Percentiles rank a stretch among this genome's conserved stretches.
phyloP scores from a whole-genome alignment of 1,140 invertebrate genomes.

The Nasonia vitripennis region DNA sequence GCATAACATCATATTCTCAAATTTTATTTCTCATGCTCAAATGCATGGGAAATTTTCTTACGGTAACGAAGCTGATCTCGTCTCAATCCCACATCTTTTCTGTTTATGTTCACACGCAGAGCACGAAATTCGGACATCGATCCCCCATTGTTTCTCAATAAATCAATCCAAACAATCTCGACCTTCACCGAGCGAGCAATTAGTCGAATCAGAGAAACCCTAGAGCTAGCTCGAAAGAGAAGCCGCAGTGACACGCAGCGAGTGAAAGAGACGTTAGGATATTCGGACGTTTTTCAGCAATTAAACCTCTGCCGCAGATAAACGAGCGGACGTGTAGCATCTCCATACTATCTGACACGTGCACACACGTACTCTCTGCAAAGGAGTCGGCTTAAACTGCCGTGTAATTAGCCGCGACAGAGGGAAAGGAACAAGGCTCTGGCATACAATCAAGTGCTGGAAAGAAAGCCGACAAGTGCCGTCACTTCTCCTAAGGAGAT shows the following conservation, averaged over 20 bases:
- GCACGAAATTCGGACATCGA: no score
- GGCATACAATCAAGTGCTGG: constrained; percentile 42
- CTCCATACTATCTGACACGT: neutral
- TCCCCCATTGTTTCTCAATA: no score
- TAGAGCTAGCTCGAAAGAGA: constrained; percentile 12
- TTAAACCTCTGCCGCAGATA: constrained; percentile 23
- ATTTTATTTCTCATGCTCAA: no score
- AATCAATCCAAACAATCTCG: neutral
- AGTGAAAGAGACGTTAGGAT: constrained; percentile 32
- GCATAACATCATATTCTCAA: no score
- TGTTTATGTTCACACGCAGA: no score
- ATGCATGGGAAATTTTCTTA: no score
- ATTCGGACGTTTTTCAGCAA: constrained; percentile 53
- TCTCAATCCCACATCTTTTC: no score
- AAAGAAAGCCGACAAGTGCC: constrained; percentile 59
- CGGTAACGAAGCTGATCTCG: no score
- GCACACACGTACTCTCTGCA: neutral
- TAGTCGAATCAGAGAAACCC: neutral
- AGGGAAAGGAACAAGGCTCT: constrained; percentile 48
- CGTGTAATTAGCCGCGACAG: constrained; percentile 59
- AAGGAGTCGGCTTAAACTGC: constrained; percentile 44
- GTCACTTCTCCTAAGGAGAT: constrained; percentile 59
- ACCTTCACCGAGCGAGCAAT: neutral
- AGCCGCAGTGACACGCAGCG: neutral
- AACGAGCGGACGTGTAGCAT: constrained; percentile 52